These are phyloP conservation scores for Allenopithecus nigroviridis DNA, from an alignment of 2,797 vertebrate species.

Conservation along the genomic window DNA sequence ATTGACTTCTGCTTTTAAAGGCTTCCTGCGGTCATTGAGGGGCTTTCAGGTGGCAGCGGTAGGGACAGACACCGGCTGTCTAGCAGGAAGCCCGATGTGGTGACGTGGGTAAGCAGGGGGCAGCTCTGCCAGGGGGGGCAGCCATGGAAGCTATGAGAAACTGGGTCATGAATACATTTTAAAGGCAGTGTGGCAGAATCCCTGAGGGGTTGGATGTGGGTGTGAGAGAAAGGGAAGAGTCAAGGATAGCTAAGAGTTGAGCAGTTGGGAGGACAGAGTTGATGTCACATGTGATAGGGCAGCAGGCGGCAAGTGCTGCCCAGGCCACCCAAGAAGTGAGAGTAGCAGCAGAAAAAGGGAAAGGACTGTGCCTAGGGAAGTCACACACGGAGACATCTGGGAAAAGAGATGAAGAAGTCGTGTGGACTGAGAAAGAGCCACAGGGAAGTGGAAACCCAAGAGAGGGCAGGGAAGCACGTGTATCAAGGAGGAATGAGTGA, in stretches of 20 bases:
- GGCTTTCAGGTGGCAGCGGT: neutral
- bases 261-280: neutral
- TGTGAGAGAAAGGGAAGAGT: neutral
- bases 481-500: neutral
- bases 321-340: neutral
- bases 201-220: neutral
- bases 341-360: neutral
- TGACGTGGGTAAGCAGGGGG: neutral
- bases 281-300: no score
- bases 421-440: neutral
- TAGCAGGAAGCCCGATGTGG: neutral
- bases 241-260: neutral
- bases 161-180: neutral
- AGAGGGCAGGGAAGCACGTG: neutral
- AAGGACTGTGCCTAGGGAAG: neutral
- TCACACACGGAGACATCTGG: neutral
- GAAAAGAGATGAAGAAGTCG: neutral
- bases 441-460: rapidly evolving
- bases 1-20: neutral
- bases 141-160: neutral
- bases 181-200: neutral
- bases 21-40: neutral
- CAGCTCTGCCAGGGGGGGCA: neutral
- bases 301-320: neutral
- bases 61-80: neutral